Evolutionary conservation across 2,113 vertebrate species (phyloP), one percentile per base, ranked within the genome.

Genomic region (Hippolais icterina): DNA sequence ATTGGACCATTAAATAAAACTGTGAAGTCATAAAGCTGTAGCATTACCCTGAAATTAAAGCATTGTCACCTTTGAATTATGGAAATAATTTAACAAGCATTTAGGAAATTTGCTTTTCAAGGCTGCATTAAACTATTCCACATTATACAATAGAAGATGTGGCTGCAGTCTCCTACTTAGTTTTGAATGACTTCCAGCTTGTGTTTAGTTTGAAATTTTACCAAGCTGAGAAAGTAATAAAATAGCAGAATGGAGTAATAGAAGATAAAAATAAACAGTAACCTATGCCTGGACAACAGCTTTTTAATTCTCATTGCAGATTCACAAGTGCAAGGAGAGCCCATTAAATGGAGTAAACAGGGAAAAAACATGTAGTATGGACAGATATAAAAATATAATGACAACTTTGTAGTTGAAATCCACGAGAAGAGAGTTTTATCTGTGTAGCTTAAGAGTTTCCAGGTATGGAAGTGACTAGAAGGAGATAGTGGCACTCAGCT

Each of bases 1-100:
- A 97, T 92, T 97, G 95, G 93, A 86, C 88, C 96, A 96, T 98
- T 98, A 98, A 98, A 97, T 97, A 97, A 97, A 98, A 97, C 94
- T 92, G 75, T 54, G 39, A 96, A 97, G 90, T 94, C 94, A 95
- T 98, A 98, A 97, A 97, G 78, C 87, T 97, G 88, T 90, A 95
- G 80, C 69, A 97, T 97, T 98, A 96, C 53, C 89, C 95, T 97
- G 90, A 96, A 98, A 98, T 97, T 97, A 97, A 97, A 97, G 86
- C 82, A 95, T 87, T 96, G 94, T 96, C 97, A 98, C 95, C 96
- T 97, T 94, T 97, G 94, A 96, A 97, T 98, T 98, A 93, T 93
- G 65, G 80, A 96, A 83, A 94, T 87, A 80, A 94, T 97, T 97
- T 97, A 98, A 96, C 91, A 95, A 64, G 82, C 85, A 69, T 95